A percentile compares a stretch with the other conserved stretches of the same genome.
Evolutionary conservation across 1,140 invertebrate species (phyloP).

Genomic region (Arctopsyche grandis): DNA sequence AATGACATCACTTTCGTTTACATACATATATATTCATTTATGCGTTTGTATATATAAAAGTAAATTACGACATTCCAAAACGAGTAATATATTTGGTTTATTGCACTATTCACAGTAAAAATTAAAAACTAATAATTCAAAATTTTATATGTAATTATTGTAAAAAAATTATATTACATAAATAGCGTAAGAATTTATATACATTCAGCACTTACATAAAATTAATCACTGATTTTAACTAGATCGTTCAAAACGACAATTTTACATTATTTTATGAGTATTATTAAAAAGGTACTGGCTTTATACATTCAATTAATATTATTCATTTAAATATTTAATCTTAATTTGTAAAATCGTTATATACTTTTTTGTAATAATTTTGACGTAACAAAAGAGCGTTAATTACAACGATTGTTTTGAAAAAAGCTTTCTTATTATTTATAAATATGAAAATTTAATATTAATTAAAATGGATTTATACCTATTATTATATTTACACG

Average conservation of each 20-base stretch:
- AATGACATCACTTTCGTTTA: conserved; percentile 32
- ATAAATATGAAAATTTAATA: too few species aligned
- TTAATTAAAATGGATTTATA: background rate
- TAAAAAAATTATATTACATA: conserved; percentile 30
- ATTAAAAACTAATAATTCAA: conserved; percentile 31
- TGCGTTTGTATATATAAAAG: background rate
- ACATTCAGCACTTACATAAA: conserved; percentile 21
- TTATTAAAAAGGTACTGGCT: conserved; percentile 52
- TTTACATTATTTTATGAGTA: conserved; percentile 45
- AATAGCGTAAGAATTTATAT: conserved; percentile 35
- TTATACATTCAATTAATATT: conserved; percentile 43
- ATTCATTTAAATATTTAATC: conserved; percentile 19
- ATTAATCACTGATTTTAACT: conserved; percentile 42
- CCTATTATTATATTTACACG: conserved; percentile 20
- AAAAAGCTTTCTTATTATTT: too few species aligned
- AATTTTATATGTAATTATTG: conserved; percentile 1
- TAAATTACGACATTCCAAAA: conserved; percentile 45
- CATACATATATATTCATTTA: conserved; percentile 2
- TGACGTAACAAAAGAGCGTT: background rate
- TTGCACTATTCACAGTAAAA: conserved; percentile 48
- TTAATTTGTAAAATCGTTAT: conserved; percentile 22
- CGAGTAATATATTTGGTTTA: conserved; percentile 52
- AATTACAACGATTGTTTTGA: too few species aligned
- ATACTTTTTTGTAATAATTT: background rate
- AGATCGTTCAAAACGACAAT: conserved; percentile 49